These are phyloP conservation scores for Agrotis puta DNA, from an alignment of 2,888 invertebrate species.

Conservation along the genomic window DNA sequence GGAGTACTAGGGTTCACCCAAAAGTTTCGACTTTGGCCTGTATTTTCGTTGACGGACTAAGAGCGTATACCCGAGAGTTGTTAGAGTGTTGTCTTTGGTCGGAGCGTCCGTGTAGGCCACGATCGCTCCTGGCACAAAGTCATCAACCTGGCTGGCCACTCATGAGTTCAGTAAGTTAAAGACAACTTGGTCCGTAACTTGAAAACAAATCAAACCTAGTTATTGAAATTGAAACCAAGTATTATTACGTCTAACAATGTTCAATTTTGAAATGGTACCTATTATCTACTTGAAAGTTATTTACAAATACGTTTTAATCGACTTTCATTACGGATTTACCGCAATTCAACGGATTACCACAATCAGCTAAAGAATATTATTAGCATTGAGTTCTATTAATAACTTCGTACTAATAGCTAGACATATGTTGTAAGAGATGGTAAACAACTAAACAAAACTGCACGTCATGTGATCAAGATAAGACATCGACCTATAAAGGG, in stretches of 20 bases:
- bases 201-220: neutral
- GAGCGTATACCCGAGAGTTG: too few species aligned
- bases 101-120: too few species aligned
- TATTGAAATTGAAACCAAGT: slow-evolving; percentile 8
- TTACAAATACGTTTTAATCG: too few species aligned
- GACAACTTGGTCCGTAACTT: slow-evolving; percentile 4
- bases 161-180: slow-evolving; percentile 8
- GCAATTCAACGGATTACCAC: neutral
- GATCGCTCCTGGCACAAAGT: neutral
- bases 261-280: neutral
- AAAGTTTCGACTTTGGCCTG: too few species aligned
- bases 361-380: slow-evolving; percentile 3
- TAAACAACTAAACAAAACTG: slow-evolving; percentile 13
- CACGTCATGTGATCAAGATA: slow-evolving; percentile 25
- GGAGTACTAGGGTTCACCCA: too few species aligned
- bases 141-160: neutral
- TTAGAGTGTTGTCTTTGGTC: too few species aligned
- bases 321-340: too few species aligned
- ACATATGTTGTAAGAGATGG: slow-evolving; percentile 13
- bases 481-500: slow-evolving; percentile 30
- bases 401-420: neutral
- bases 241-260: neutral
- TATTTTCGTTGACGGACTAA: too few species aligned
- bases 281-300: too few species aligned
- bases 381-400: slow-evolving; percentile 21